phyloP scores from a whole-genome alignment of 2,113 vertebrate species.

The Charadrius vociferus region DNA sequence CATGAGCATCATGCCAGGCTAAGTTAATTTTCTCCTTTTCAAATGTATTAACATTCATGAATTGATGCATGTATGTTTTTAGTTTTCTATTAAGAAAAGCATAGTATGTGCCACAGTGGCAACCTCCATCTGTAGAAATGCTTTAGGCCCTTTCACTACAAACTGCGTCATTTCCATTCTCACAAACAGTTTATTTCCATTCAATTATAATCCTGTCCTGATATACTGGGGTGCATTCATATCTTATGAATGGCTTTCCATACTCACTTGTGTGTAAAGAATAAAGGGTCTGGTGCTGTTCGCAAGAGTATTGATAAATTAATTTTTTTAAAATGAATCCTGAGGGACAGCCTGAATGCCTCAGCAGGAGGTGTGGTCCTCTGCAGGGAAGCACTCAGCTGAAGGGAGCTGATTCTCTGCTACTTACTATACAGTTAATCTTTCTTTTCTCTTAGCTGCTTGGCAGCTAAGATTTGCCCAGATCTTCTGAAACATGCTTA shows the following conservation, averaged over 20 bases:
- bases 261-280: not conserved
- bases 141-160: not conserved
- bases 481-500: not conserved
- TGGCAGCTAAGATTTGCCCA: not conserved
- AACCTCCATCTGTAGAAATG: not conserved
- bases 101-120: not conserved
- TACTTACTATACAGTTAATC: not conserved
- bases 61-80: not conserved
- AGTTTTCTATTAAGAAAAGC: not conserved
- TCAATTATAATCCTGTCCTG: constrained; percentile 17
- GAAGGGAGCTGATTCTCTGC: not conserved
- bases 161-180: not conserved
- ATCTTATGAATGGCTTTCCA: not conserved
- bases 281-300: not conserved
- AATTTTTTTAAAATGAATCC: not conserved
- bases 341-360: not conserved
- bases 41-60: not conserved
- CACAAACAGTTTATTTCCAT: constrained; percentile 18
- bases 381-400: not conserved
- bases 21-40: not conserved
- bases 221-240: not conserved
- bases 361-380: constrained; percentile 12
- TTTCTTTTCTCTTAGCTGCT: not conserved
- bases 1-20: not conserved
- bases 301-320: constrained; percentile 10